Evolutionary conservation across 2,113 vertebrate genomes (phyloP).

Genomic region (Paramormyrops kingsleyae): DNA sequence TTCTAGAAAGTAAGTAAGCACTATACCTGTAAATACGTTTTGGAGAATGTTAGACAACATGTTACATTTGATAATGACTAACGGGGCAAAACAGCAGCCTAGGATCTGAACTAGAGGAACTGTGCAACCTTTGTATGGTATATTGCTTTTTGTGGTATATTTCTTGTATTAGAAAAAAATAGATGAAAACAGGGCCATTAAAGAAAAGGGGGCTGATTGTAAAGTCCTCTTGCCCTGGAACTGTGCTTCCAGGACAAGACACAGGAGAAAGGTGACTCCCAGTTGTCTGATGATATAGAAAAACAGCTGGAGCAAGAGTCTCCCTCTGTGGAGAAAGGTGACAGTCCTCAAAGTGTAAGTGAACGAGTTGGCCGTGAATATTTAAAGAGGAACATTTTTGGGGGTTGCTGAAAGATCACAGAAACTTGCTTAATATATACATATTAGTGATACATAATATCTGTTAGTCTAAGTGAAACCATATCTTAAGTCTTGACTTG

Average conservation of each 20-base stretch:
- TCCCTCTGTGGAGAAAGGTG: slow-evolving; percentile 71
- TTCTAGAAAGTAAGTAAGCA: not conserved
- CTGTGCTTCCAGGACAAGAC: slow-evolving; percentile 74
- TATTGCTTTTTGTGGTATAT: not conserved
- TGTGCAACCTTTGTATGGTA: not conserved
- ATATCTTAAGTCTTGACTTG: not conserved
- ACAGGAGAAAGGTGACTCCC: slow-evolving; percentile 70
- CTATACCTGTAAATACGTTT: not conserved
- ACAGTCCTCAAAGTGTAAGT: slow-evolving; percentile 74
- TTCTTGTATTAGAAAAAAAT: not conserved
- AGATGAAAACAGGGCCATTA: not conserved
- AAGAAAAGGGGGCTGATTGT: not conserved
- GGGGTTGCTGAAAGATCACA: not conserved
- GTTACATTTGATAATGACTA: not conserved
- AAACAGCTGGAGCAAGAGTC: slow-evolving; percentile 52
- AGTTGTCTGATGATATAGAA: slow-evolving; percentile 75
- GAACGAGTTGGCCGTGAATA: not conserved
- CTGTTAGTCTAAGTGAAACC: not conserved
- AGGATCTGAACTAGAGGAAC: not conserved
- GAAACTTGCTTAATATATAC: not conserved
- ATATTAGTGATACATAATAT: not conserved
- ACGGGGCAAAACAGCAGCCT: not conserved
- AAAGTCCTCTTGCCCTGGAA: slow-evolving; percentile 38
- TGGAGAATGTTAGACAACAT: not conserved
- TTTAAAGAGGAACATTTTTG: not conserved